These are phyloP conservation scores for Stigmatopora nigra DNA, from an alignment of 2,113 vertebrate species.

Conservation along the genomic window DNA sequence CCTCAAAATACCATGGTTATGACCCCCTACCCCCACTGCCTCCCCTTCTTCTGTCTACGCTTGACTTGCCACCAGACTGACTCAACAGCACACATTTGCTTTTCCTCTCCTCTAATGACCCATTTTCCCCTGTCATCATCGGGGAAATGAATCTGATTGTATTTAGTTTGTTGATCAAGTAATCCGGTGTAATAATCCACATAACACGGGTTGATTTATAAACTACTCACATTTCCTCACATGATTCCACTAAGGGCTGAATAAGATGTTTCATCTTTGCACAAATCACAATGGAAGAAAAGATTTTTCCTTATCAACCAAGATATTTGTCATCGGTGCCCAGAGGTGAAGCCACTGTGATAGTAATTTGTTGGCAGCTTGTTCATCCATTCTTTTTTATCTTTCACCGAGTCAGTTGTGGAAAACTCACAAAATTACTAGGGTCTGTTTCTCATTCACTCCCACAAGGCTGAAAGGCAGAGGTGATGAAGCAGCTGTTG, in stretches of 20 bases:
- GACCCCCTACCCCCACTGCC: slow-evolving; percentile 3
- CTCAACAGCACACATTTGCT: slow-evolving; percentile 17
- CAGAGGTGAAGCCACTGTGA: slow-evolving; percentile 35
- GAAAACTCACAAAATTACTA: slow-evolving; percentile 58
- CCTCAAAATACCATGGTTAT: slow-evolving; percentile 60
- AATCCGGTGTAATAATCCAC: slow-evolving; percentile 14
- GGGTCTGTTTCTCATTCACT: slow-evolving; percentile 64
- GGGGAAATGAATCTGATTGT: not conserved
- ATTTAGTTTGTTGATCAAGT: not conserved
- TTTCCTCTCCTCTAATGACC: slow-evolving; percentile 14
- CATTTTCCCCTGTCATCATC: slow-evolving; percentile 8
- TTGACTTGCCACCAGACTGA: slow-evolving; percentile 35
- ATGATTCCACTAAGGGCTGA: slow-evolving; percentile 6
- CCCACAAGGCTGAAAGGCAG: slow-evolving; percentile 58
- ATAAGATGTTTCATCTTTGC: slow-evolving; percentile 19
- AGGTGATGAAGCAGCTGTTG: slow-evolving; percentile 66
- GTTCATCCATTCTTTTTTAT: slow-evolving; percentile 39
- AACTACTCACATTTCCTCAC: not conserved
- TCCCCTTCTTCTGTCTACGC: slow-evolving; percentile 27
- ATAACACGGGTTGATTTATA: not conserved
- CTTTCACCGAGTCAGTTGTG: slow-evolving; percentile 30
- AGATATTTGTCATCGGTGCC: slow-evolving; percentile 26
- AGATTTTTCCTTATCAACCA: slow-evolving; percentile 18
- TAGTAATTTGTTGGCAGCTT: slow-evolving; percentile 33
- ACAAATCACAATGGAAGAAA: slow-evolving; percentile 34